Base-by-base conservation (phyloP, 2,888 invertebrate genomes). In the Mythimna albipuncta region DNA sequence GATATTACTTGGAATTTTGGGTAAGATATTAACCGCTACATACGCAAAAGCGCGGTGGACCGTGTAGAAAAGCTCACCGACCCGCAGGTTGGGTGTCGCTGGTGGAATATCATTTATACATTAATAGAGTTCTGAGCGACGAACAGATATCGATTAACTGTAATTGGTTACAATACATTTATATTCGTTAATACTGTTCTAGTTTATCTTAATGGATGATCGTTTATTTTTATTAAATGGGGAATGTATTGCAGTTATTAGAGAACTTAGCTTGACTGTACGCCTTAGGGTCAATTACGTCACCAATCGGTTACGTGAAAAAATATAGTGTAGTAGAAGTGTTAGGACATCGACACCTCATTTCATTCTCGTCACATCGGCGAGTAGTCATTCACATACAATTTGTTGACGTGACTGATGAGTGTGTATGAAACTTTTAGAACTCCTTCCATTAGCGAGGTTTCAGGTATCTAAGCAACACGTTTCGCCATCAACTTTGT, bases 1-100 rank as follows among this genome's bases (percentile, higher is more conserved):
- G n/a, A 32, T 21, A 54, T 47, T 69, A 61, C n/a, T 69, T 32
- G 47, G 10, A 47, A 77, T 54, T 76, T 74, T 69, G 38, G 58
- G 57, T 50, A 67, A 26, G 47, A n/a, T 52, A 47, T 55, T 19
- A 69, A 47, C 61, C 52, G 68, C 52, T 44, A 68, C n/a, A 68
- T 38, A 72, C 59, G 41, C 54, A 64, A 50, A 78, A 21, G 47
- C 26, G 50, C 64, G 59, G 26, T 79, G 79, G 55, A 64, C 64
- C 61, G 62, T 16, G 52, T 1, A 6, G 61, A 58, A 79, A 79
- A 79, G 76, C 79, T 55, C 44, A 50, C 9, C 64, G 79, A 79
- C 62, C 79, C 65, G 52, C 55, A 52, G n/a, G 6, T 58, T 47
- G n/a, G 32, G 80, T 64, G 74, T 64, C 62, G 59, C 55, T 72